Evolutionary conservation across 2,797 vertebrate species (phyloP), one percentile per base, ranked within the genome.

Genomic region (Scleropages formosus): DNA sequence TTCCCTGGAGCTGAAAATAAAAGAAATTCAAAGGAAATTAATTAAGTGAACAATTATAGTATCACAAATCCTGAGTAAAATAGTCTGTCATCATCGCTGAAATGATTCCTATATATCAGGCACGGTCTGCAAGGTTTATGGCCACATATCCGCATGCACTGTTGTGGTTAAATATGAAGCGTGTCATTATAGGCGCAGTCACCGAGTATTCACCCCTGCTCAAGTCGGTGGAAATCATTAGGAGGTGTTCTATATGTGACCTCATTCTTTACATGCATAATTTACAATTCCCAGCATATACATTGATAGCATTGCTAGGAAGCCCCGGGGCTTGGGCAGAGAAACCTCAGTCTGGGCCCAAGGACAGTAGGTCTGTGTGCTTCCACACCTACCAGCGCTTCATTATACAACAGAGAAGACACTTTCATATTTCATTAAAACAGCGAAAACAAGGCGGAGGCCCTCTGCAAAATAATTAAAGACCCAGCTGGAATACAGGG

Each of bases 351-450:
- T 3, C 2, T 46, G 15, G 39, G 22, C 9, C 60, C 20, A 26
- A 53, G 39, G 47, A 15, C 22, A 26, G 46, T 53, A 64, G 60
- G 31, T 80, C 49, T 64, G 62, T 20, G 68, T 66, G 26, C 22
- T 26, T 66, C 72, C 75, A 69, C 63, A 31, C 86, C 71, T 86
- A 78, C 24, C 56, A 72, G 69, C 46, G 85, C 69, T 82, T 88
- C 86, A 89, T 87, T 87, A 83, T 84, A 83, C 87, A 86, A 85
- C 86, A 88, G 87, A 83, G 78, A 69, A n/a, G 85, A 85, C 85
- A 85, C 85, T 88, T 92, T 84, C 90, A 91, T 91, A 92, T 91
- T 92, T 92, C 87, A 92, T 91, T 87, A 87, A 79, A 84, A 87
- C 87, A 90, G 90, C 44, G 89, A 90, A 90, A 88, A 82, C 84